Percentiles rank a stretch among this genome's conserved stretches.
Conservation (phyloP, 1,140 invertebrate genomes). For the Steinernema khuongi region DNA sequence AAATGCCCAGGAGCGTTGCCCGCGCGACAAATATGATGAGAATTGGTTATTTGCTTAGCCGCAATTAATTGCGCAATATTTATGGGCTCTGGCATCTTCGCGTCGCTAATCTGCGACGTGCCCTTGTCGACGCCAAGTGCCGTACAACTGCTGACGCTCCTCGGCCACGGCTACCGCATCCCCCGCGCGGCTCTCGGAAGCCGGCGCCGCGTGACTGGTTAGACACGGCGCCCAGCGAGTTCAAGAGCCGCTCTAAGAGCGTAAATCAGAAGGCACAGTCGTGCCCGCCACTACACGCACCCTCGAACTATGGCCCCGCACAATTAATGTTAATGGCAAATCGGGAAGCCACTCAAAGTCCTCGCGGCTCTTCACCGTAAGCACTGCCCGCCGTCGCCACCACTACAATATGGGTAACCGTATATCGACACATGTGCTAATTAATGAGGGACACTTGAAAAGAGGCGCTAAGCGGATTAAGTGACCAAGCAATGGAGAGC, state of each 20-base stretch:
- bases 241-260: conserved; percentile 11
- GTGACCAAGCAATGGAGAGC: conserved; percentile 12
- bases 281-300: background rate
- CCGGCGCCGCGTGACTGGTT: too few species aligned
- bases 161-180: too few species aligned
- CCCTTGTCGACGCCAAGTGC: background rate
- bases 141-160: too few species aligned
- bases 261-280: conserved; percentile 5
- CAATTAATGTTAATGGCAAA: conserved; percentile 14
- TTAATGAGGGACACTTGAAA: conserved; percentile 10
- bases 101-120: background rate
- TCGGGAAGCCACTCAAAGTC: conserved; percentile 9
- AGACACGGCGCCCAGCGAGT: too few species aligned
- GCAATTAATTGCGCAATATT: conserved; percentile 17
- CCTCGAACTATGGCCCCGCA: background rate
- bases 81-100: background rate
- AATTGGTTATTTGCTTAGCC: conserved; percentile 14
- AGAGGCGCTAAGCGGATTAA: conserved; percentile 13
- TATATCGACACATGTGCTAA: conserved; percentile 17
- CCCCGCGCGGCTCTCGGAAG: too few species aligned
- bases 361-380: background rate
- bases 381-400: too few species aligned
- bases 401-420: conserved; percentile 13
- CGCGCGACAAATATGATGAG: conserved; percentile 16
- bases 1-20: conserved; percentile 5